Evolutionary conservation across 2,888 invertebrate genomes (phyloP), one percentile per base, ranked within the genome.

Genomic region (Nineta flava): DNA sequence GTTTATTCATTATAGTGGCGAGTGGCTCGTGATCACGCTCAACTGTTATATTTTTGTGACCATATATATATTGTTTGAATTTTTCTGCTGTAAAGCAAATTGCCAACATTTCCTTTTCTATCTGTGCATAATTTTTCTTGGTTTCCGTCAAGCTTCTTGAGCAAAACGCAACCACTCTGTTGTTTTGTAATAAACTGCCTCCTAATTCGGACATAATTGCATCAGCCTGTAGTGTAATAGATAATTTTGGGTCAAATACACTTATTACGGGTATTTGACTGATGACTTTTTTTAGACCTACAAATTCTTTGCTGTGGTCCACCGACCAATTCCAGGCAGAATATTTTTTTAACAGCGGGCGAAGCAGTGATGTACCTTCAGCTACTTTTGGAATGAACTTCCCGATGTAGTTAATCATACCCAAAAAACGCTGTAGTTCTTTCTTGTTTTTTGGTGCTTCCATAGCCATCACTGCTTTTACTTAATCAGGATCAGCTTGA

Each of bases 381-480:
- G 56, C 57, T 45, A 59, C 41, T 17, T 54, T 58, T 12, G 56
- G 56, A 17, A 57, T 40, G 53, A 56, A 59, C 53, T 54, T 54
- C 15, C 53, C 50, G 21, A 56, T 32, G 52, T 52, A 58, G 42
- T 55, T 57, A 10, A 47, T 53, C 52, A 57, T 57, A 7, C 55
- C 57, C 21, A 58, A 50, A 47, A 56, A 45, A 50, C 57, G 50
- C n/a, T 56, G 35, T 9, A 59, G 17, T 6, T 56, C 54, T 13
- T 16, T 51, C 52, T 53, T 55, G 44, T 53, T 50, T 40, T 52
- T 43, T 17, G 55, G 56, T 7, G n/a, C 47, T 16, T 54, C 52
- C 49, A 57, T 50, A 19, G 56, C 50, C 32, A 50, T 3, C 13
- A 58, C 56, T 10, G 57, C 56, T 50, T 55, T 50, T n/a, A 57